Evolutionary conservation across 2,888 invertebrate species (phyloP), one percentile per base, ranked within the genome.

Genomic region (Drosophila siamana): DNA sequence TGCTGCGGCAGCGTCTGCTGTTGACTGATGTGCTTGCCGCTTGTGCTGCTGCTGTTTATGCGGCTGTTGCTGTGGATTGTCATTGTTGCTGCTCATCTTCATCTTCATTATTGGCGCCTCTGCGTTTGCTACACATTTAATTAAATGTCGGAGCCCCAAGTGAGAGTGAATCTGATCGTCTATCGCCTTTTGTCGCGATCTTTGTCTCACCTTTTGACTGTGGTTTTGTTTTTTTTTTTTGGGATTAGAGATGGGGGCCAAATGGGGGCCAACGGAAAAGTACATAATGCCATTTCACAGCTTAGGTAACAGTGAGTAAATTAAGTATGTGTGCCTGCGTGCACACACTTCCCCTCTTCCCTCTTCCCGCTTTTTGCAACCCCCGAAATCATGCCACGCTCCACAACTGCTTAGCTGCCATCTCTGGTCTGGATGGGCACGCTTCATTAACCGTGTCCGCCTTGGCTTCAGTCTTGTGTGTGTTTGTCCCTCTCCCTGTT

Each of bases 71-170:
- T 48, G 65, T 16, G 61, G 36, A 52, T 74, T 74, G 51, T 77
- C 69, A 76, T 80, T 62, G 63, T 59, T 44, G 41, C 47, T 64
- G 68, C 78, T 84, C 79, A 79, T 84, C 72, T 74, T 67, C 69
- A 79, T 67, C 70, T 48, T 64, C 67, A 68, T 61, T 69, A 65
- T 61, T 28, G 69, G 52, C 65, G 61, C 61, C 61, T 62, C 55
- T 55, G 54, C 43, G 60, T 64, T 67, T 75, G 77, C 66, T 73
- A 76, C 77, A 76, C 66, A 76, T 76, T 76, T 76, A 76, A 76
- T 76, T 76, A 73, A 73, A 66, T 55, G 43, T 26, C 61, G 38
- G n/a, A 30, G 30, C 4, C 30, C 9, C 61, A 48, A 54, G 71
- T 75, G 74, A 75, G 74, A 75, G 74, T 75, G 74, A 64, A 72